Evolutionary conservation across 2,113 vertebrate species (phyloP), one percentile per base, ranked within the genome.

Genomic region (Mesoclemmys tuberculata): DNA sequence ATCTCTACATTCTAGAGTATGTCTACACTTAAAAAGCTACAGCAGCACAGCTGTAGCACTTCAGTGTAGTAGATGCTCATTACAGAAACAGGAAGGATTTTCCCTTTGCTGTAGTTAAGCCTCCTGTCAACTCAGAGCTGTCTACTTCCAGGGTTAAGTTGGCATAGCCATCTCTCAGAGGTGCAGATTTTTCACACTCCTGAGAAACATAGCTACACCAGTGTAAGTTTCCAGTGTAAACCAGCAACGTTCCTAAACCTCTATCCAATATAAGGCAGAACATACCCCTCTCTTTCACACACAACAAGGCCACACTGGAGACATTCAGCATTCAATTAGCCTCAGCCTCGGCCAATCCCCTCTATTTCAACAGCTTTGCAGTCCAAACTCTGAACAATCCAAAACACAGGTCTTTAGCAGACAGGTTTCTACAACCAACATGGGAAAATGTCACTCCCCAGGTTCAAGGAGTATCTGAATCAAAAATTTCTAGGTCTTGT

Each of bases 301-400:
- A 75, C 3, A 44, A 38, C 71, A 38, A 95, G 64, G 64, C 55
- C 93, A 89, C 95, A 89, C 90, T 80, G 85, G 90, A 94, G 92
- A 91, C 55, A 88, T 68, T 68, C 52, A 92, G 78, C 22, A 89
- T 74, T 88, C 92, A 91, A 46, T 92, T 97, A 96, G 93, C 90
- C 85, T 94, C 90, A 90, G 92, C 92, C 93, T 87, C 51, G 55
- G 93, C 88, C 22, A 85, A 22, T 89, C 96, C 49, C 93, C 87
- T 27, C 78, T 93, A 95, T 93, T 93, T 68, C 61, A n/a, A 68
- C 61, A 68, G 82, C 96, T 94, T 97, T 95, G 82, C 89, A 96
- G 93, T 52, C 88, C 93, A 94, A 96, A 93, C 92, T 94, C 61
- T 80, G 87, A 84, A 46, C 49, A 92, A 80, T 52, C 84, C 94